Evolutionary conservation across 2,888 invertebrate species (phyloP).

Genomic region (Nebria salina): DNA sequence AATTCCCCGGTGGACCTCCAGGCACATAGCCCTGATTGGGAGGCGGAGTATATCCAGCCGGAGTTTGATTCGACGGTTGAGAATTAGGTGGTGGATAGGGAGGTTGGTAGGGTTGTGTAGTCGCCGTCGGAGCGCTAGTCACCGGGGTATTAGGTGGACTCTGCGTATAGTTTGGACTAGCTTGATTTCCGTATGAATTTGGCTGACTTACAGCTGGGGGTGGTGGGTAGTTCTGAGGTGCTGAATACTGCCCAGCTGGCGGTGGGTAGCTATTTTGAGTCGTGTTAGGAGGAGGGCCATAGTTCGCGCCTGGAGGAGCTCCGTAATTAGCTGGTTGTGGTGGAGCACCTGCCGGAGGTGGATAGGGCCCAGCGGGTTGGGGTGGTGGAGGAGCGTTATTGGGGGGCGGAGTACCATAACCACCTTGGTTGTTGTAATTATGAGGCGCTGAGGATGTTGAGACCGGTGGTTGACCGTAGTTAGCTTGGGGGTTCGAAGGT

Average conservation of each 20-base stretch:
- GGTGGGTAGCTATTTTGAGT: slow-evolving; percentile 59
- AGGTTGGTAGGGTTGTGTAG: slow-evolving; percentile 70
- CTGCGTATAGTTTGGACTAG: slow-evolving; percentile 58
- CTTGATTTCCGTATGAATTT: slow-evolving; percentile 57
- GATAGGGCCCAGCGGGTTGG: slow-evolving; percentile 58
- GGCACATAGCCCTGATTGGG: slow-evolving; percentile 59
- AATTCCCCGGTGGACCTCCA: slow-evolving; percentile 49
- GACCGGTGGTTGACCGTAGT: slow-evolving; percentile 71
- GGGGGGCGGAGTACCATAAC: slow-evolving; percentile 60
- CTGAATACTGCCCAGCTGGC: slow-evolving; percentile 65
- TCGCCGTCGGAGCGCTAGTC: slow-evolving; percentile 65
- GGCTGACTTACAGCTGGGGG: slow-evolving; percentile 66
- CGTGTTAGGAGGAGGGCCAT: slow-evolving; percentile 56
- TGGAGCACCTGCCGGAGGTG: slow-evolving; percentile 58
- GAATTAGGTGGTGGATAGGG: slow-evolving; percentile 64
- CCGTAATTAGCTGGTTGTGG: slow-evolving; percentile 57
- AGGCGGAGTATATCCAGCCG: slow-evolving; percentile 64
- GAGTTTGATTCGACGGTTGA: slow-evolving; percentile 62
- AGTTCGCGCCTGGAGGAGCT: slow-evolving; percentile 40
- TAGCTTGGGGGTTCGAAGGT: slow-evolving; percentile 68
- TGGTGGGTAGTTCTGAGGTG: slow-evolving; percentile 69
- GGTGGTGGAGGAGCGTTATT: slow-evolving; percentile 57
- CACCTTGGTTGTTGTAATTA: slow-evolving; percentile 56
- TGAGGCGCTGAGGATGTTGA: slow-evolving; percentile 61
- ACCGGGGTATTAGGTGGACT: slow-evolving; percentile 66